Evolutionary conservation across 2,113 vertebrate genomes (phyloP), one percentile per base, ranked within the genome.

Genomic region (Callipepla californica): DNA sequence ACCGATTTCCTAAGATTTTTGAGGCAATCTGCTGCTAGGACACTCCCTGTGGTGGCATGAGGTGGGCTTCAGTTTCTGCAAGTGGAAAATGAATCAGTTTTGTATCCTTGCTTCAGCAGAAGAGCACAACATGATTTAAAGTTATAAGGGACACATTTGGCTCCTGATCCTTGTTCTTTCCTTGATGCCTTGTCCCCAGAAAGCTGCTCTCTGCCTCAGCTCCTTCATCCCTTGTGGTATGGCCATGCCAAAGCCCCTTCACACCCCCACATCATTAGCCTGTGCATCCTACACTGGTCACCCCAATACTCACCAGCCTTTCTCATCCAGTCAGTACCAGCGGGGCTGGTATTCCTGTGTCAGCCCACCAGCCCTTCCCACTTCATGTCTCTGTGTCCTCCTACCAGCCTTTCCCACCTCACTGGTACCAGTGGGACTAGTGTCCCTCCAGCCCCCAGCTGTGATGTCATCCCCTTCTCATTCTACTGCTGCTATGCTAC

Each of bases 131-230:
- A 58, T 0, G 1, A 4, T 66, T 8, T 36, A 30, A n/a, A 53
- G n/a, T 3, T 47, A 11, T 19, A 44, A 67, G 23, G 53, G 28
- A 55, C 26, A 55, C 53, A 16, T 4, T 19, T 22, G 44, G 16
- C 42, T 73, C 23, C 26, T 0, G 1, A 34, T 42, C 13, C 22
- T 58, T 26, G 53, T 16, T 8, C 12, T n/a, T 20, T 21, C 18
- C 32, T 5, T 2, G 75, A n/a, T 22, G 11, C 58, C 13, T 0
- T 1, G 30, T 25, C 21, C 36, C 28, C 0, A 7, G 23, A 15
- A 9, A 26, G 36, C 34, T 38, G 36, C 36, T 62, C 59, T 38
- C 59, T 62, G 59, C 18, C 32, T 25, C 0, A 2, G 32, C 10
- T 13, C 2, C 44, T 13, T 17, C 63, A 47, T 23, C 62, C 50